phyloP scores from a whole-genome alignment of 2,113 vertebrate species.

The Trematomus loennbergii region DNA sequence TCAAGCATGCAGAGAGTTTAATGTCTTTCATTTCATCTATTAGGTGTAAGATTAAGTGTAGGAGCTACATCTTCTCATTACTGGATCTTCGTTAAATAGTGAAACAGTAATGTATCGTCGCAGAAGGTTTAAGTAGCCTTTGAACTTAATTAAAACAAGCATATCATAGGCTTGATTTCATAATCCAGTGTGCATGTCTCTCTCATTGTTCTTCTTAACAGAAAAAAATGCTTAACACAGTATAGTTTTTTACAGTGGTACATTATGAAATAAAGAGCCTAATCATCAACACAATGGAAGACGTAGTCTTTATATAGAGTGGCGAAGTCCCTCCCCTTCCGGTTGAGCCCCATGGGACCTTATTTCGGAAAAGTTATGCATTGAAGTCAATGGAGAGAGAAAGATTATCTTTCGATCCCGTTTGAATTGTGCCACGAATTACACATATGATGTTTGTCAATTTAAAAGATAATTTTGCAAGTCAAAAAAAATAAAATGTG shows the following conservation, averaged over 20 bases:
- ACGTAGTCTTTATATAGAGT: background rate
- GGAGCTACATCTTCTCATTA: background rate
- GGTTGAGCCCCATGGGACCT: no score
- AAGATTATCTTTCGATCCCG: no score
- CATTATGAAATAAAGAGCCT: background rate
- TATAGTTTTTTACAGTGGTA: background rate
- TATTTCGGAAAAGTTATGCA: no score
- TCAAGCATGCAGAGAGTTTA: background rate
- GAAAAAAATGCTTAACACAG: background rate
- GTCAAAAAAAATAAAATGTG: no score
- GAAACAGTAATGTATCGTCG: background rate
- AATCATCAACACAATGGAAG: background rate
- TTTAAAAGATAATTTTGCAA: no score
- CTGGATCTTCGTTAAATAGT: slow-evolving; percentile 12
- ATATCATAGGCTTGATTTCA: background rate
- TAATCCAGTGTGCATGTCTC: background rate
- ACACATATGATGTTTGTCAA: no score
- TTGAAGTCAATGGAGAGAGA: no score
- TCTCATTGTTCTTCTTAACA: background rate
- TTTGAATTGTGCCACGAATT: no score
- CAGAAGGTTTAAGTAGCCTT: background rate
- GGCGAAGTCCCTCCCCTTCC: no score
- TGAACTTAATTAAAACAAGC: background rate
- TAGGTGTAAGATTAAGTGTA: background rate
- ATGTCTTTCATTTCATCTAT: background rate